Conservation (phyloP, 2,113 vertebrate genomes). For the Callorhinus ursinus region DNA sequence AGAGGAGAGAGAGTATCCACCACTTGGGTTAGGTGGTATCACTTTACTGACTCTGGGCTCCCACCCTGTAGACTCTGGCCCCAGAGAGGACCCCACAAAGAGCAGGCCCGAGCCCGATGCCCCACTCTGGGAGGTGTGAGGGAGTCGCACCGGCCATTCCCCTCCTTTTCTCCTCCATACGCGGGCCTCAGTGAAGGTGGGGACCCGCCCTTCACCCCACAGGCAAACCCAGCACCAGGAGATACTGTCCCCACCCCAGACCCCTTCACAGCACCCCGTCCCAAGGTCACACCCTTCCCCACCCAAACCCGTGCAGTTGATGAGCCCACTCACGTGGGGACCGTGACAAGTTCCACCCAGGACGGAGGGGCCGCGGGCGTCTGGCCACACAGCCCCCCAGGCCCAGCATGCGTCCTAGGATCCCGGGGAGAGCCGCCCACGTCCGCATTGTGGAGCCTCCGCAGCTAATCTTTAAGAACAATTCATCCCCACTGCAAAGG, state of each 20-base stretch:
- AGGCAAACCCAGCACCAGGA: not conserved
- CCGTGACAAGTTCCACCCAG: accelerated
- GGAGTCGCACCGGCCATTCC: accelerated
- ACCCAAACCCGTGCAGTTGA: accelerated
- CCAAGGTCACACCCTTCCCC: not conserved
- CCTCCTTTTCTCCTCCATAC: too few species aligned
- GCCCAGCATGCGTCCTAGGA: accelerated
- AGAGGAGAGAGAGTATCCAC: accelerated
- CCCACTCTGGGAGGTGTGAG: not conserved
- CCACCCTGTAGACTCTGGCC: not conserved
- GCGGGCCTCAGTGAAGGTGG: accelerated
- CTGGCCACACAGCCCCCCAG: accelerated
- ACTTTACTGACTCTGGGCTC: not conserved
- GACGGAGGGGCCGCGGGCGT: accelerated
- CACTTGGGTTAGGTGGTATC: not conserved
- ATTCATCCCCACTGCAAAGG: slow-evolving; percentile 78
- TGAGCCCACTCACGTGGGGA: accelerated
- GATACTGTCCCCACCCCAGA: accelerated
- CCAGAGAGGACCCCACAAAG: not conserved
- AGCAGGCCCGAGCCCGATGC: not conserved
- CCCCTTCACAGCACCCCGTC: accelerated
- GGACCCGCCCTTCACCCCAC: not conserved
- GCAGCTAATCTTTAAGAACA: slow-evolving; percentile 72
- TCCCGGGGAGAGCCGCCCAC: accelerated
- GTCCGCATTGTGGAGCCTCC: slow-evolving; percentile 61